These are phyloP conservation scores for Philantomba maxwellii DNA, from an alignment of 2,113 vertebrate genomes.

Conservation along the genomic window DNA sequence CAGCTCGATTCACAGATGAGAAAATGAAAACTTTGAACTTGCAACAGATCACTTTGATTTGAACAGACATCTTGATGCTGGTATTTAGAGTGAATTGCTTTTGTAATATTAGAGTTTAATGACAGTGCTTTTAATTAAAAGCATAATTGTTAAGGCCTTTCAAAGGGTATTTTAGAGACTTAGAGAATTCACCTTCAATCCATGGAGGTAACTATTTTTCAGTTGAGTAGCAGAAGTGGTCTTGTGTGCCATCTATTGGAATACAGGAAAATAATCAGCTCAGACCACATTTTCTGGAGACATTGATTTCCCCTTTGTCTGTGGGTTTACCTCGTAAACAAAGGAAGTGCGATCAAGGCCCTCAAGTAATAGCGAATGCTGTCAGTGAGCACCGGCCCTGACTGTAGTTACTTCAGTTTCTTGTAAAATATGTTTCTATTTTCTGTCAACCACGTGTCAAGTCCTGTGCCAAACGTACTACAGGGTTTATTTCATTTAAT, in stretches of 20 bases:
- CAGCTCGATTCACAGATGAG: not conserved
- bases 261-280: constrained; percentile 65
- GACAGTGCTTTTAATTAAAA: constrained; percentile 29
- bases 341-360: not conserved
- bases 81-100: constrained; percentile 7
- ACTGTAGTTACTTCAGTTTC: not conserved
- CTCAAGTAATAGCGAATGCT: not conserved
- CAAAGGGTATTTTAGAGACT: not conserved
- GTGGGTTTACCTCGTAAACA: not conserved
- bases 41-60: not conserved
- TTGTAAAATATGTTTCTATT: not conserved
- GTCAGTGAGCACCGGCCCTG: not conserved
- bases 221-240: constrained; percentile 62
- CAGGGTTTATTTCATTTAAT: not conserved
- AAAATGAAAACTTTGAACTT: not conserved
- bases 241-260: constrained; percentile 83
- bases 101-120: constrained; percentile 7
- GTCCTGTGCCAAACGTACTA: not conserved
- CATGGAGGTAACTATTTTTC: not conserved
- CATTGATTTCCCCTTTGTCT: not conserved
- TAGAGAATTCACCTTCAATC: not conserved
- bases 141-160: not conserved
- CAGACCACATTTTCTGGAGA: not conserved
- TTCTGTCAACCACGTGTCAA: not conserved
- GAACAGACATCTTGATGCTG: not conserved